These are phyloP conservation scores for Candoia aspera DNA, from an alignment of 2,113 vertebrate species.

Conservation along the genomic window DNA sequence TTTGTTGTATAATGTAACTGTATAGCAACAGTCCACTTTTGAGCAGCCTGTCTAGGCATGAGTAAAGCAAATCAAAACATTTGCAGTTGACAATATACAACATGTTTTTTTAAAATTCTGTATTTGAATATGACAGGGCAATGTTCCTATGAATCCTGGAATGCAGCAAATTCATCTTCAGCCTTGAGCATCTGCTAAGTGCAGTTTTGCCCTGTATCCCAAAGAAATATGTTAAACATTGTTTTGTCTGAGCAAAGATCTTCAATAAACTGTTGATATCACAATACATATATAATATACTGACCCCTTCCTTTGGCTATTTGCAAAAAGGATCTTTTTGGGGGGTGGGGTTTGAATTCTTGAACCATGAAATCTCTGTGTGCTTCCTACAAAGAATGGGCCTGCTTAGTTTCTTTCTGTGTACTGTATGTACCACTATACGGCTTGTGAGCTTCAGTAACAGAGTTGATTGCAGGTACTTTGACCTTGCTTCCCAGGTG, in stretches of 20 bases:
- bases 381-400: background rate
- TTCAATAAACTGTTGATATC: background rate
- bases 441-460: background rate
- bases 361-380: background rate
- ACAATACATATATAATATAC: background rate
- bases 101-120: background rate
- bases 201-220: background rate
- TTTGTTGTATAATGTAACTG: constrained; percentile 8
- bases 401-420: background rate
- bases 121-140: background rate
- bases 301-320: background rate
- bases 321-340: background rate
- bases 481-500: background rate
- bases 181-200: background rate
- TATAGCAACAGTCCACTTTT: background rate
- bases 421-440: background rate
- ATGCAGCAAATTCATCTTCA: constrained; percentile 4
- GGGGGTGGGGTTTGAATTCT: background rate
- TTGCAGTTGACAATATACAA: background rate
- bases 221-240: background rate
- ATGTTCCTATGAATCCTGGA: background rate
- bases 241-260: background rate
- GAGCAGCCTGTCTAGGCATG: background rate
- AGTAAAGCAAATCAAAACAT: constrained; percentile 7
- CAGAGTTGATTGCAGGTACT: too few relatives aligned